Conservation (phyloP, 1,140 invertebrate genomes). For the Apis laboriosa region DNA sequence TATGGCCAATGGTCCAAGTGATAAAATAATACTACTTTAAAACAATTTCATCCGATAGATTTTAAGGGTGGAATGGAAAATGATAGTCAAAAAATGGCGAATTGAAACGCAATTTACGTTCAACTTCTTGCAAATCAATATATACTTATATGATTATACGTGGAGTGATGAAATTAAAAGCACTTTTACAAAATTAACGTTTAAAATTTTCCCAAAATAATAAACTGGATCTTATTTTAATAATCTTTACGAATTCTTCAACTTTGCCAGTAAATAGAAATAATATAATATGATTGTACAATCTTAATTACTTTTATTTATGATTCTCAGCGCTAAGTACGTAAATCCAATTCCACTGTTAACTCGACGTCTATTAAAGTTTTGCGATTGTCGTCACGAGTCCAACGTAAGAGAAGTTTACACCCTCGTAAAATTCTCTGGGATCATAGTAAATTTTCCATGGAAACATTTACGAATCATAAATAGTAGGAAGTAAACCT, state of each 20-base stretch:
- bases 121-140: constrained; percentile 1
- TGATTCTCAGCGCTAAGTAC: not conserved
- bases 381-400: constrained; percentile 10
- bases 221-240: not conserved
- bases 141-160: not conserved
- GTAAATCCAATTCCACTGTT: not conserved
- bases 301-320: not conserved
- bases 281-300: not conserved
- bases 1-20: constrained; percentile 12
- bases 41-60: constrained; percentile 20
- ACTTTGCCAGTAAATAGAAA: not conserved
- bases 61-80: not conserved
- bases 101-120: constrained; percentile 18
- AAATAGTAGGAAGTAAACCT: not conserved
- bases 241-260: not conserved
- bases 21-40: constrained; percentile 44
- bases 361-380: not conserved
- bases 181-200: too few relatives aligned
- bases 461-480: not conserved
- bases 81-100: constrained; percentile 15
- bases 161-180: too few relatives aligned
- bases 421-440: not conserved
- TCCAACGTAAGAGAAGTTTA: constrained; percentile 3
- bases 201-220: too few relatives aligned
- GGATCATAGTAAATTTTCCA: not conserved